Base-by-base conservation (phyloP, 2,888 invertebrate species). In the Gortyna flavago region DNA sequence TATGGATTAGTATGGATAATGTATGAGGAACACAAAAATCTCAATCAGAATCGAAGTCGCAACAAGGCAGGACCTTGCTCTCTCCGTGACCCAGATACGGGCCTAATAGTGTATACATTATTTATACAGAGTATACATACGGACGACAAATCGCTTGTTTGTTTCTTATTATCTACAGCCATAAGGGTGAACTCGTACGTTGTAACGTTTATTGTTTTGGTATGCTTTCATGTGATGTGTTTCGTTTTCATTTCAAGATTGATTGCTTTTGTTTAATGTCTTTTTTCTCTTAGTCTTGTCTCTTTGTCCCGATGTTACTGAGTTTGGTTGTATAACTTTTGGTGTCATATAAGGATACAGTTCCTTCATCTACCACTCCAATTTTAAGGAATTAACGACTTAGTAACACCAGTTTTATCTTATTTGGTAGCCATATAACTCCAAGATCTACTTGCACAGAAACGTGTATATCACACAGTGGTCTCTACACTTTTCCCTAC, bases 81-180 rank as follows among this genome's bases (percentile, higher is more conserved):
- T 91, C 90, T 91, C 93, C 91, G 86, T 93, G 93, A 93, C 93
- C 92, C 85, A 93, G 88, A 89, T 92, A 87, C 84, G 57, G 80
- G 83, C 87, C 87, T 90, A 91, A 89, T 89, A 89, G 79, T 89
- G 90, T 91, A 89, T 90, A 90, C 90, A 88, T 90, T 90, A 85
- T 85, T 84, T 86, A 87, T 85, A 83, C 81, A 72, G 54, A 59
- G 73, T 78, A 80, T 83, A 85, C 80, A 84, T 81, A 84, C 76
- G 69, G 81, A 81, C 85, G 85, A 85, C 87, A 85, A 87, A 84
- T 84, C 84, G 72, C 73, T 77, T 89, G 87, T 89, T 90, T 90
- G 87, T 84, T 88, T 87, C 81, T 86, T 88, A 86, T 88, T 87
- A 87, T 83, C 85, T 80, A 77, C 65, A 72, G 76, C 68, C 76